These are phyloP conservation scores for Drosophila aff. DNA, from an alignment of 1,140 invertebrate species.

Conservation along the genomic window DNA sequence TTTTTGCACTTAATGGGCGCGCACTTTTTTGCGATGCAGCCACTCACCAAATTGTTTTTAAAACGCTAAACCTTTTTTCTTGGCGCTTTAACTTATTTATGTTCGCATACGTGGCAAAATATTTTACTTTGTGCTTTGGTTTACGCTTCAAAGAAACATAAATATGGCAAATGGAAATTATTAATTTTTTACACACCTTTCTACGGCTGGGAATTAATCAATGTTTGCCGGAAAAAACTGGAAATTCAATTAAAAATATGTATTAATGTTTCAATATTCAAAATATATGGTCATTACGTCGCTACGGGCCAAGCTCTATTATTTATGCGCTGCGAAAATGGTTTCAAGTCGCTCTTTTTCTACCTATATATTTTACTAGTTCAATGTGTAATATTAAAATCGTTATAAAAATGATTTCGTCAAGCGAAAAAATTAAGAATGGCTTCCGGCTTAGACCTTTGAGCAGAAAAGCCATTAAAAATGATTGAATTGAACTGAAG, in stretches of 20 bases:
- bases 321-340: conserved; percentile 40
- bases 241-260: conserved; percentile 50
- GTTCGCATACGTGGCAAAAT: conserved; percentile 49
- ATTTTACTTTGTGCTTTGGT: conserved; percentile 67
- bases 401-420: neutral
- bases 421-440: conserved; percentile 8
- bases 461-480: neutral
- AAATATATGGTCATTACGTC: conserved; percentile 35
- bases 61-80: conserved; percentile 62
- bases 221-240: conserved; percentile 22
- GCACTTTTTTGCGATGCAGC: conserved; percentile 32
- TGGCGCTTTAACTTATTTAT: conserved; percentile 63
- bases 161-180: conserved; percentile 64
- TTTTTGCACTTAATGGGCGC: conserved; percentile 58
- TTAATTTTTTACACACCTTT: conserved; percentile 52
- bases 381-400: neutral
- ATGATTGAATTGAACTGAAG: neutral
- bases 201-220: conserved; percentile 49
- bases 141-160: conserved; percentile 73
- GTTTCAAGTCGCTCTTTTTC: conserved; percentile 2
- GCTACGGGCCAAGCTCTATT: conserved; percentile 30
- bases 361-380: conserved; percentile 1
- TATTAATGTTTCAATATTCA: conserved; percentile 54
- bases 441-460: neutral
- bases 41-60: conserved; percentile 73